Conservation (phyloP, 2,888 invertebrate species). For the Orthosia gothica region DNA sequence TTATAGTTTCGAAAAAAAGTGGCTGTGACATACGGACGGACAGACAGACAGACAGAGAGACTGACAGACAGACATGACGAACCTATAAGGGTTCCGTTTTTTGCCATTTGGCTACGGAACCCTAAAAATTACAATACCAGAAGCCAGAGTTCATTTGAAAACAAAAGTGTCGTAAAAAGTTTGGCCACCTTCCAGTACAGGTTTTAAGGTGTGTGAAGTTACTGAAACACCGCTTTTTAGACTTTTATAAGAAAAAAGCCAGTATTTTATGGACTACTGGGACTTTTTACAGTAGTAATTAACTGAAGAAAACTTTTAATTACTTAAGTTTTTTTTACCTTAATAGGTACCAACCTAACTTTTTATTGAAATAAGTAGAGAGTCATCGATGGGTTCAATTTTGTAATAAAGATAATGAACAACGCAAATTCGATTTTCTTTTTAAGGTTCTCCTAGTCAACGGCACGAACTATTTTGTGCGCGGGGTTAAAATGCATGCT, state of each 20-base stretch:
- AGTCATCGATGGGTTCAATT: not conserved
- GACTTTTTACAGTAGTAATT: not conserved
- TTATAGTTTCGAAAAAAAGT: too few relatives aligned
- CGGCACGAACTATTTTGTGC: too few relatives aligned
- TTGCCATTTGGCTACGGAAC: too few relatives aligned
- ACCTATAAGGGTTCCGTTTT: too few relatives aligned
- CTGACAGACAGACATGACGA: too few relatives aligned
- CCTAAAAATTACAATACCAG: too few relatives aligned
- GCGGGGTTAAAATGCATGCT: too few relatives aligned
- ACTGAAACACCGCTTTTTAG: not conserved
- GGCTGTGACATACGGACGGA: too few relatives aligned
- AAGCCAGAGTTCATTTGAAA: slow-evolving; percentile 3
- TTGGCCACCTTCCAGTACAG: slow-evolving; percentile 12
- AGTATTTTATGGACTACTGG: not conserved
- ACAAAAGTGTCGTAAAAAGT: slow-evolving; percentile 19
- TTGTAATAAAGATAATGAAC: not conserved
- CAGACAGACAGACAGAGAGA: too few relatives aligned
- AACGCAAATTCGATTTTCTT: not conserved
- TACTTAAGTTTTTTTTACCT: not conserved
- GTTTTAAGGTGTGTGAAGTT: not conserved
- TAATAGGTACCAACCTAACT: not conserved
- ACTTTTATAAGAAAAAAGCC: not conserved
- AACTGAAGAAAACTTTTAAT: not conserved
- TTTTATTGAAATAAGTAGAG: not conserved
- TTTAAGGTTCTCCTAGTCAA: too few relatives aligned